Evolutionary conservation across 2,797 vertebrate genomes (phyloP).

Genomic region (Myotis pilosus): DNA sequence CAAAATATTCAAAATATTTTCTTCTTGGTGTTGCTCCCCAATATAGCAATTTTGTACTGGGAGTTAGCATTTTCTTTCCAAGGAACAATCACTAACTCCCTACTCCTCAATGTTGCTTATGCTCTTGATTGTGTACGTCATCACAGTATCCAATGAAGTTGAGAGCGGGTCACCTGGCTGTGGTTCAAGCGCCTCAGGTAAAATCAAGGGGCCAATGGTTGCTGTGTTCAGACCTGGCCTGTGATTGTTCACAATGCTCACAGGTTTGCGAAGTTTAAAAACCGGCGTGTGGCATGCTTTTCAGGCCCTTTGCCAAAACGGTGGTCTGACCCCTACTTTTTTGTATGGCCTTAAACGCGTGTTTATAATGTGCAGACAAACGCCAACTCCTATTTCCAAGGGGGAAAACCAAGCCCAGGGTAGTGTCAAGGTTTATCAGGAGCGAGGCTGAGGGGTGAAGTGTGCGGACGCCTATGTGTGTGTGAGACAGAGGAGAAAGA

Average conservation of each 20-base stretch:
- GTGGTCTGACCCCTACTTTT: neutral
- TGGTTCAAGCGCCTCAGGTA: neutral
- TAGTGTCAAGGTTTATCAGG: neutral
- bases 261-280: neutral
- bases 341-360: neutral
- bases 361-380: neutral
- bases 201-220: neutral
- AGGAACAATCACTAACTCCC: neutral
- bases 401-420: neutral
- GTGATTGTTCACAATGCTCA: neutral
- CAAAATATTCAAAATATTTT: conserved; percentile 11
- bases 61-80: conserved; percentile 16
- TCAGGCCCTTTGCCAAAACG: neutral
- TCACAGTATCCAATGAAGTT: neutral
- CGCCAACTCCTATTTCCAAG: neutral
- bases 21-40: conserved; percentile 6
- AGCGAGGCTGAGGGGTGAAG: neutral
- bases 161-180: neutral
- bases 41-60: neutral
- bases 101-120: neutral
- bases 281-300: neutral
- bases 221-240: neutral
- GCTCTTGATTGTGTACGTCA: neutral
- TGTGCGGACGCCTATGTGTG: neutral
- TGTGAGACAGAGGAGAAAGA: no score